Evolutionary conservation across 2,113 vertebrate species (phyloP), one percentile per base, ranked within the genome.

Genomic region (Saguinus midas): DNA sequence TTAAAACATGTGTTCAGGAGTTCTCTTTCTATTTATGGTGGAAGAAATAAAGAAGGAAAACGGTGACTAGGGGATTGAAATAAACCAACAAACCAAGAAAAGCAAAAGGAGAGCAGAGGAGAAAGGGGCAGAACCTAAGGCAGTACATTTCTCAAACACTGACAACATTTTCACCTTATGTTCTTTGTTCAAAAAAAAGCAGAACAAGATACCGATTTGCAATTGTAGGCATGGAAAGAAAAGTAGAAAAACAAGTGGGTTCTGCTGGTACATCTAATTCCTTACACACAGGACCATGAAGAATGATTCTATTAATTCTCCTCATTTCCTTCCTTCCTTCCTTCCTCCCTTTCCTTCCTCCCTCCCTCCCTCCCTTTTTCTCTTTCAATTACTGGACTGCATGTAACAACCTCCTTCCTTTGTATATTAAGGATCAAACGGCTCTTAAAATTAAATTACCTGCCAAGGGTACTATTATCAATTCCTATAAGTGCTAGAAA

Each of bases 1-100:
- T 16, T 64, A 55, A 29, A 91, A 86, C 35, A 45, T 20, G 25
- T 86, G 48, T 89, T 96, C 85, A 73, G n/a, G 78, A 94, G 18
- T 95, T 96, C 50, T 95, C 40, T 96, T 52, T 90, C 58, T 91
- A 32, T 96, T 85, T 91, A 84, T 48, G 12, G 37, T 57, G 57
- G 75, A 80, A 87, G 25, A 90, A 57, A 80, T 0, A 89, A 64
- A 90, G 48, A 94, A 83, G 23, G 11, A 25, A 88, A 73, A 82
- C 20, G 73, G 29, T 75, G 43, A 25, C 32, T 27, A 13, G 66
- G 48, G 66, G 40, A 70, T 91, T 73, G 29, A 93, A 87, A 94
- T 80, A 96, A 90, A 92, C 13, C 37, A 81, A 50, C 16, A 94
- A 76, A 57, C 25, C 13, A 92, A 70, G 40, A 87, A 79, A 29